Conservation (phyloP, 37 sponge, comb jelly and placozoan genomes). For the Diacarnus erythraeanus region DNA sequence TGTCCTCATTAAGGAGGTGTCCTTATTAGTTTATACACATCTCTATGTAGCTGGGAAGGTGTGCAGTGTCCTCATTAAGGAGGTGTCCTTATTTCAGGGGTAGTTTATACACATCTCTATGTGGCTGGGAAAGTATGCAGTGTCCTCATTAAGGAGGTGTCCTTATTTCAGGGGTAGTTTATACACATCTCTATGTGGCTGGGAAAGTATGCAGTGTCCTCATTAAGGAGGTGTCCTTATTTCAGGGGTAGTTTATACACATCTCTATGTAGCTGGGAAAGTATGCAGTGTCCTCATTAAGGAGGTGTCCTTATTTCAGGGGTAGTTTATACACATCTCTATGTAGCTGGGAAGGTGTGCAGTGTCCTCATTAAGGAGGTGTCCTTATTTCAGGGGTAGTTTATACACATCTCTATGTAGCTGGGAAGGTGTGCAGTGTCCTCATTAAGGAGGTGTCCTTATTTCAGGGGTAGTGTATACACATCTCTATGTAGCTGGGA, state of each 20-base stretch:
- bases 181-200: background rate
- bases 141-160: background rate
- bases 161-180: background rate
- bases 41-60: background rate
- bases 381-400: background rate
- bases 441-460: background rate
- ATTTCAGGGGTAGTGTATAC: background rate
- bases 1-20: too few species aligned
- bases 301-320: background rate
- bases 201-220: background rate
- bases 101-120: too few species aligned
- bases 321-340: background rate
- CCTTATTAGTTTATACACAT: too few species aligned
- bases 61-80: background rate
- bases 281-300: background rate
- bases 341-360: background rate
- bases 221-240: background rate
- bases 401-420: too few species aligned
- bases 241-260: background rate
- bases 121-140: background rate
- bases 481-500: background rate
- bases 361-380: too few species aligned
- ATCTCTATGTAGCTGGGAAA: background rate
- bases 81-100: background rate
- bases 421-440: background rate